Base-by-base conservation (phyloP, 2,113 vertebrate species). In the Bagarius yarrelli region DNA sequence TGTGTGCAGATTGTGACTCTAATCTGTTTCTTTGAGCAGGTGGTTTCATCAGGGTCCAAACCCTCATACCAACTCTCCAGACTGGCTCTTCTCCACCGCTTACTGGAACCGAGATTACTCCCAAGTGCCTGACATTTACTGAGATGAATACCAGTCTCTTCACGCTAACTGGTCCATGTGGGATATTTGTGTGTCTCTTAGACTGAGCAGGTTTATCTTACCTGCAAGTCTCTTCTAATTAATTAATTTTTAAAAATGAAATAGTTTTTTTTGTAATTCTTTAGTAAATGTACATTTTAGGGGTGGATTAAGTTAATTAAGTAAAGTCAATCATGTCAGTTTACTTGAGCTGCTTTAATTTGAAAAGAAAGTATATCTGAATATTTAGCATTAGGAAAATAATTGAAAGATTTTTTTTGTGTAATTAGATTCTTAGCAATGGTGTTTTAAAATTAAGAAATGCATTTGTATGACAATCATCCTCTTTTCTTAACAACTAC, bases 101-200 rank as follows among this genome's bases (percentile, higher is more conserved):
- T 99, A 99, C 92, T 99, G 97, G 97, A 94, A 98, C 91, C 94
- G 97, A 88, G 95, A 93, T 79, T 98, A 99, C 90, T 93, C 91
- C 80, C 93, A 94, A 85, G 92, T 97, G 86, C 95, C 95, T 81
- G 96, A 99, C 88, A 98, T 99, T 93, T 99, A 98, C 93, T 99
- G 91, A 96, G 56, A 66, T 8, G 40, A 59, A 19, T 13, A 56
- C 34, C n/a, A 44, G n/a, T 56, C 44, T 32, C n/a, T 69, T 78
- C 32, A 32, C 8, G 18, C 66, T 74, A 50, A 63, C 60, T 53
- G 83, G 73, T 78, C 78, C 81, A 85, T 57, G n/a, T 72, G 40
- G 55, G 40, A 77, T 47, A 61, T 56, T 8, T 60, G 44, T 60
- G 30, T n/a, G 36, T 52, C n/a, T 36, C 30, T 76, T 34, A 9